Conservation (phyloP, 2,113 vertebrate genomes). For the Lophotis ruficrista region DNA sequence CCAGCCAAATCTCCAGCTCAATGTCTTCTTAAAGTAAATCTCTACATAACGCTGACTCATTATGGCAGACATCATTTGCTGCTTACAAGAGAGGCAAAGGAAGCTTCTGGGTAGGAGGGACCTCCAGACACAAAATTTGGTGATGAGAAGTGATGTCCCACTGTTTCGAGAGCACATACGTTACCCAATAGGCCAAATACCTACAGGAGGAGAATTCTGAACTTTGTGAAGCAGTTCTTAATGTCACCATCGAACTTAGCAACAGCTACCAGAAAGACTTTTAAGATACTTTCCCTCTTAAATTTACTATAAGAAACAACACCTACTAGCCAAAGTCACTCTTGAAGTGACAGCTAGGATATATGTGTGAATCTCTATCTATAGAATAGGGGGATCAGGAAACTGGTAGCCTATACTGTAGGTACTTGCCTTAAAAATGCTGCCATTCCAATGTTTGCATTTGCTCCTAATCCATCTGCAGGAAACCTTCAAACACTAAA, state of each 20-base stretch:
- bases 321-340: background rate
- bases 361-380: background rate
- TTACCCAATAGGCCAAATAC: background rate
- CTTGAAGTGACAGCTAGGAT: background rate
- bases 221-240: background rate
- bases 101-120: background rate
- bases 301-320: background rate
- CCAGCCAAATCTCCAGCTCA: background rate
- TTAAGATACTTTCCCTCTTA: background rate
- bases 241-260: background rate
- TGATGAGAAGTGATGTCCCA: background rate
- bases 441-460: background rate
- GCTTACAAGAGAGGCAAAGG: background rate
- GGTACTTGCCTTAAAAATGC: background rate
- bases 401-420: background rate
- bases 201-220: background rate
- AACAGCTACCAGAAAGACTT: background rate
- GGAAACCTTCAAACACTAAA: background rate
- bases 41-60: rapidly evolving
- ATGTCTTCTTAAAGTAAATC: background rate
- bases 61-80: background rate
- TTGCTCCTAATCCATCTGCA: background rate
- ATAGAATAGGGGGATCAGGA: background rate
- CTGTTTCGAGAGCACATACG: background rate
- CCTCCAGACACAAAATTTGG: background rate